phyloP scores from a whole-genome alignment of 2,113 vertebrate species.

The Nesogale talazaci region DNA sequence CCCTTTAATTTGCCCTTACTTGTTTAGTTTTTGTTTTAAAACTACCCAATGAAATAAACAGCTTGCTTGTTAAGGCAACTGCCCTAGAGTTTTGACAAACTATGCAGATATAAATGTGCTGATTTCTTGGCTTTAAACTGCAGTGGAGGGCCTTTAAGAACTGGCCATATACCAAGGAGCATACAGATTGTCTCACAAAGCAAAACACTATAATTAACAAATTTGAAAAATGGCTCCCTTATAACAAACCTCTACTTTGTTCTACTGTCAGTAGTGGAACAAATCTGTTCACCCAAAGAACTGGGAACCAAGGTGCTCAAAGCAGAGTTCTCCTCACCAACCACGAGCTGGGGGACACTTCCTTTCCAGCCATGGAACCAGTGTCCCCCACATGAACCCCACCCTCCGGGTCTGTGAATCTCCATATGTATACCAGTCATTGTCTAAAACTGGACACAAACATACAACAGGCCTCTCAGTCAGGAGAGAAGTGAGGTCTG shows the following conservation, averaged over 20 bases:
- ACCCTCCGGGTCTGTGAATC: background rate
- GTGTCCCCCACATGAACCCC: background rate
- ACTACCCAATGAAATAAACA: background rate
- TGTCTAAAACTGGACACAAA: background rate
- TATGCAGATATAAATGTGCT: slow-evolving; percentile 12
- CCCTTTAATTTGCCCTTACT: background rate
- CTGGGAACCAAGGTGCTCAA: background rate
- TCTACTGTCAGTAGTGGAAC: background rate
- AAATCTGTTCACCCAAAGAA: background rate
- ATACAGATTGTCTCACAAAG: slow-evolving; percentile 8
- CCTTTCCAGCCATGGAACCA: background rate
- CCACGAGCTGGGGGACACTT: background rate
- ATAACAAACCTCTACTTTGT: background rate
- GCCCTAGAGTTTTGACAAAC: background rate
- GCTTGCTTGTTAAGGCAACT: background rate
- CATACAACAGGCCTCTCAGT: no score
- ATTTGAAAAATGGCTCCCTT: background rate
- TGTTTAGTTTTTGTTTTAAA: background rate
- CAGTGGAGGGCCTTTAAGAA: slow-evolving; percentile 31
- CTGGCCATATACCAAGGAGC: background rate
- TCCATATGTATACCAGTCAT: background rate
- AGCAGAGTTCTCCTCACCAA: background rate
- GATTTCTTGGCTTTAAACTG: slow-evolving; percentile 22
- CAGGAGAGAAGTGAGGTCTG: no score
- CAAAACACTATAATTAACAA: background rate